phyloP scores from a whole-genome alignment of 2,888 invertebrate genomes.

The Arrhopalites spinosus region DNA sequence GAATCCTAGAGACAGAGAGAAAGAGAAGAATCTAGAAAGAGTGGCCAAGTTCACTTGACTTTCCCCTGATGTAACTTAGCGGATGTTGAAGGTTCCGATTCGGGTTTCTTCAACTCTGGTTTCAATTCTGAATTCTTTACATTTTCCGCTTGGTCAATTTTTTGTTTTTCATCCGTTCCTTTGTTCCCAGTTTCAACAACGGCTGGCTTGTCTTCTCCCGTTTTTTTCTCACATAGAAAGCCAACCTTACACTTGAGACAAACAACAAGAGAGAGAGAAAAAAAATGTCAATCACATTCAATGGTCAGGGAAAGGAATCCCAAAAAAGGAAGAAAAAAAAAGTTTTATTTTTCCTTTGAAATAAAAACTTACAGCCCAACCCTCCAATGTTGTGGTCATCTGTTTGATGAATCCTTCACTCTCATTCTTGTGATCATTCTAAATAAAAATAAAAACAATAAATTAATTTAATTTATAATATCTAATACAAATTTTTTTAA shows the following conservation, averaged over 20 bases:
- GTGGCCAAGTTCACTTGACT: constrained; percentile 12
- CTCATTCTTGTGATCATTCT: too few species aligned
- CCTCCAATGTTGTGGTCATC: too few species aligned
- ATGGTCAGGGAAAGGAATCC: too few species aligned
- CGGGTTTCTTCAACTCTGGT: not conserved
- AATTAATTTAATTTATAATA: too few species aligned
- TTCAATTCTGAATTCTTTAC: not conserved
- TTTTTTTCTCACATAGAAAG: not conserved
- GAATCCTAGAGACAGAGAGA: not conserved
- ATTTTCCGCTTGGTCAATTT: not conserved
- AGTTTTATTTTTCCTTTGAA: too few species aligned
- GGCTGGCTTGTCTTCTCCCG: not conserved
- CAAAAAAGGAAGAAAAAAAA: too few species aligned
- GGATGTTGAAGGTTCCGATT: constrained; percentile 13
- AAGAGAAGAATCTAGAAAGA: not conserved
- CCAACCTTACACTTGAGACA: not conserved
- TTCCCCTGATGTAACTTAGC: not conserved
- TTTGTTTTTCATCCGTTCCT: not conserved
- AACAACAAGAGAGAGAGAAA: not conserved
- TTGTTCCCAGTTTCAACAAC: not conserved
- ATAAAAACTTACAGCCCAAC: too few species aligned
- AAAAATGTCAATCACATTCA: not conserved
- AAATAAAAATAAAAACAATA: too few species aligned
- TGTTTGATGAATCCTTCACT: too few species aligned
- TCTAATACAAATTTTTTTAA: too few species aligned